Percentiles rank a stretch among this genome's conserved stretches.
phyloP scores from a whole-genome alignment of 2,797 vertebrate genomes.

The Enteromius unitaeniatus region DNA sequence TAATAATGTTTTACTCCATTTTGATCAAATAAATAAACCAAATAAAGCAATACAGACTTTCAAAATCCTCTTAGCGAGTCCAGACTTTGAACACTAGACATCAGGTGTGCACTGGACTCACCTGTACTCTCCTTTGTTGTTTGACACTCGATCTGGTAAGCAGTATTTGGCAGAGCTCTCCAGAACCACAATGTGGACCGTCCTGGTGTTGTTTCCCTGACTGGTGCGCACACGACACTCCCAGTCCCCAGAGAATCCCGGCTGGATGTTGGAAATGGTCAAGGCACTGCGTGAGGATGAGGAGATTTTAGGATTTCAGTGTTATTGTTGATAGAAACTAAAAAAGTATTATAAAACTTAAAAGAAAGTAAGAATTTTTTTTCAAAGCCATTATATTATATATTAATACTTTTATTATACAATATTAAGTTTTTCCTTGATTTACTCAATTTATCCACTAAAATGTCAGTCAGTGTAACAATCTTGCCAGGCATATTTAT shows the following conservation, averaged over 20 bases:
- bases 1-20: not conserved
- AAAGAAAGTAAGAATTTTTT: too few species aligned
- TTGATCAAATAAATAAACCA: not conserved
- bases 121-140: slow-evolving; percentile 99
- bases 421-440: too few species aligned
- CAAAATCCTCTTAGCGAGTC: not conserved
- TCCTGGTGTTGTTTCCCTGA: slow-evolving; percentile 93
- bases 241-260: slow-evolving; percentile 95
- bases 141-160: slow-evolving; percentile 87
- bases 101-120: slow-evolving; percentile 65
- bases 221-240: slow-evolving; percentile 92
- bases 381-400: too few species aligned
- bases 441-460: too few species aligned
- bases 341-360: not conserved
- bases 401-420: too few species aligned
- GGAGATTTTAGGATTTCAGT: not conserved
- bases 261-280: slow-evolving; percentile 98
- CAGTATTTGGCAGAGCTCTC: slow-evolving; percentile 95
- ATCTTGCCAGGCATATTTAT: too few species aligned
- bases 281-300: slow-evolving; percentile 79
- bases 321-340: not conserved
- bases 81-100: too few species aligned
- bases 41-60: not conserved
- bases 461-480: too few species aligned
- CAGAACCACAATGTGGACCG: slow-evolving; percentile 92